phyloP scores from a whole-genome alignment of 2,797 vertebrate genomes.

The Rhinogobio ventralis region DNA sequence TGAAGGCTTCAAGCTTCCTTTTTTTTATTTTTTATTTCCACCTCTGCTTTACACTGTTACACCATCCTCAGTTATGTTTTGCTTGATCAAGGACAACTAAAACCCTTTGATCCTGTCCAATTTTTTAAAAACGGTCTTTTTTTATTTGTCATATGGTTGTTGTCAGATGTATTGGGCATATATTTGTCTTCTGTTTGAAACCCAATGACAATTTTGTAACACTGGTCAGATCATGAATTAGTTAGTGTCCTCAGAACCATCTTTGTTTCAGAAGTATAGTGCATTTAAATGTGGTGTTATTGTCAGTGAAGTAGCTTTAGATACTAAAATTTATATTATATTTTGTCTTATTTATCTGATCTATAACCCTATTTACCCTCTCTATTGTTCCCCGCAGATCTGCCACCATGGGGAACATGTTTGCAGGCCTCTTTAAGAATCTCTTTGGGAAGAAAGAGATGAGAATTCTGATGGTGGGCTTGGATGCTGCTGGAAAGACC shows the following conservation, averaged over 20 bases:
- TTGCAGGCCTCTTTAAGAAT: constrained; percentile 73
- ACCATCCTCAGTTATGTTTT: neutral
- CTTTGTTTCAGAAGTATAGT: too few relatives aligned
- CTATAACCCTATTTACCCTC: neutral
- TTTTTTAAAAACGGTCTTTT: too few relatives aligned
- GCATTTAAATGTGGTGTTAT: too few relatives aligned
- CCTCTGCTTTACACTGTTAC: neutral
- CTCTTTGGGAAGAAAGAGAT: constrained; percentile 87
- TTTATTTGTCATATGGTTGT: too few relatives aligned
- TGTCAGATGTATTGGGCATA: too few relatives aligned
- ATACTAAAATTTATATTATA: too few relatives aligned
- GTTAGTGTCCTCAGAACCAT: too few relatives aligned
- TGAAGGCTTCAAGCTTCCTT: neutral
- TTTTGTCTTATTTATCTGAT: neutral
- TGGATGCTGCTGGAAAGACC: constrained; percentile 87
- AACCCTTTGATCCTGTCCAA: too few relatives aligned
- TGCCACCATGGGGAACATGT: constrained; percentile 79
- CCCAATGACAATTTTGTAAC: too few relatives aligned
- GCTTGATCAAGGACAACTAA: neutral
- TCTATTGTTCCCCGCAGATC: constrained; percentile 60
- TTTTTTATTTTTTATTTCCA: neutral
- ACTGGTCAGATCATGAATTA: too few relatives aligned
- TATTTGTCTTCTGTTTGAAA: too few relatives aligned
- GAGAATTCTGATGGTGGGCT: constrained; percentile 87
- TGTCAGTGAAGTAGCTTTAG: too few relatives aligned